A percentile compares a stretch with the other conserved stretches of the same genome.
These are phyloP conservation scores for Sclerodermus sp. DNA, from an alignment of 2,888 invertebrate species.

Conservation along the genomic window DNA sequence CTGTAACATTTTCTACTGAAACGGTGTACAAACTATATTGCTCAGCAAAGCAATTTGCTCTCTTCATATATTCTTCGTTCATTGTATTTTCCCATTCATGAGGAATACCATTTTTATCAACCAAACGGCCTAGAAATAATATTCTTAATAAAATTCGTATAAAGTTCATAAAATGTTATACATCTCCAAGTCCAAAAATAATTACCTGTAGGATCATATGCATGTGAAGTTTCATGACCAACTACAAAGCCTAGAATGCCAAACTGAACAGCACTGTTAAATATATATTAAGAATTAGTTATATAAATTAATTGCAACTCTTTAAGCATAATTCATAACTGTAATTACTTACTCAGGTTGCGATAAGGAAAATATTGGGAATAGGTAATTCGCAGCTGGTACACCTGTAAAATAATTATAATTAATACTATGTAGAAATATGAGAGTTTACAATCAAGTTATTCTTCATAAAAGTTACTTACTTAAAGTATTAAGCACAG, in stretches of 20 bases:
- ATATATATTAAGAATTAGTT: neutral
- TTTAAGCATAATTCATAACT: neutral
- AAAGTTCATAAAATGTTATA: too few relatives aligned
- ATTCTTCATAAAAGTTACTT: constrained; percentile 5
- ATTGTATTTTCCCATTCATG: neutral
- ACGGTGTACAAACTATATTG: neutral
- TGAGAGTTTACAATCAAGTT: too few relatives aligned
- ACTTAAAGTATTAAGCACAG: constrained; percentile 16
- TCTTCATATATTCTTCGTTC: neutral
- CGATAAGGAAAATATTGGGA: constrained; percentile 14
- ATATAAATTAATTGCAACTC: neutral
- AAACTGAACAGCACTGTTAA: neutral
- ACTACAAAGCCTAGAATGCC: neutral
- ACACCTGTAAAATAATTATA: constrained; percentile 13
- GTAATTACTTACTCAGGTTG: constrained; percentile 21
- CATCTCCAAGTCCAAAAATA: neutral
- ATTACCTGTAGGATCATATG: neutral
- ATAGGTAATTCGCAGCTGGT: constrained; percentile 23
- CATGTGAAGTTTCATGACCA: neutral
- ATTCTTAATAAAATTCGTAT: too few relatives aligned
- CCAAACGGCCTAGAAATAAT: too few relatives aligned
- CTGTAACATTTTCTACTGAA: neutral
- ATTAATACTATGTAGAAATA: too few relatives aligned
- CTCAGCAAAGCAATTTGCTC: neutral
- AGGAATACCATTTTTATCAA: neutral